These are phyloP conservation scores for Synanthedon tipuliformis DNA, from an alignment of 2,888 invertebrate species.

Conservation along the genomic window DNA sequence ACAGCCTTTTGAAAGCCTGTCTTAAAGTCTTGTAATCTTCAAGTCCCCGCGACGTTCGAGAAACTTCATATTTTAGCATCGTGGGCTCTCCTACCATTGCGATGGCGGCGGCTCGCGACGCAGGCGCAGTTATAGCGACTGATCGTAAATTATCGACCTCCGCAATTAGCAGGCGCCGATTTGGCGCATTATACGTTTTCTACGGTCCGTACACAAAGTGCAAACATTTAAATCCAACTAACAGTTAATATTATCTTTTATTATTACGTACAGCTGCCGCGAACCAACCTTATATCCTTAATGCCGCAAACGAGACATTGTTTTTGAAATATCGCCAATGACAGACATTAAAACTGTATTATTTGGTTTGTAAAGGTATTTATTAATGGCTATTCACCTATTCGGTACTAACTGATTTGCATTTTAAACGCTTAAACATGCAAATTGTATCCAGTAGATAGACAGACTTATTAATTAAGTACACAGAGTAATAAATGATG, in stretches of 20 bases:
- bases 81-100: too few relatives aligned
- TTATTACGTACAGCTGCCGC: conserved; percentile 9
- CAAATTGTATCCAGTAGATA: conserved; percentile 23
- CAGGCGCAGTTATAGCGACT: conserved; percentile 31
- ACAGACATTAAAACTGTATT: conserved; percentile 2
- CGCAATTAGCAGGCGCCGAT: conserved; percentile 63
- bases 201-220: conserved; percentile 13
- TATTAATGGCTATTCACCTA: not conserved
- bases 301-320: not conserved
- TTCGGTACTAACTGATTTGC: conserved; percentile 11
- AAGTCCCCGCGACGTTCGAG: too few relatives aligned
- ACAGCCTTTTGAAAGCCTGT: too few relatives aligned
- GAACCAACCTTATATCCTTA: not conserved
- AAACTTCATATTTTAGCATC: too few relatives aligned
- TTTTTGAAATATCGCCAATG: conserved; percentile 1
- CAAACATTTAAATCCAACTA: conserved; percentile 12
- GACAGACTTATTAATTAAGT: conserved; percentile 27
- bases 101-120: not conserved
- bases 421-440: conserved; percentile 16
- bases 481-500: conserved; percentile 11
- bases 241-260: conserved; percentile 10
- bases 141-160: conserved; percentile 56
- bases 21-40: too few relatives aligned
- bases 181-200: conserved; percentile 48
- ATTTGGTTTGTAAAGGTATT: not conserved